These are phyloP conservation scores for Lasius fuliginosus DNA, from an alignment of 2,888 invertebrate genomes.

Conservation along the genomic window DNA sequence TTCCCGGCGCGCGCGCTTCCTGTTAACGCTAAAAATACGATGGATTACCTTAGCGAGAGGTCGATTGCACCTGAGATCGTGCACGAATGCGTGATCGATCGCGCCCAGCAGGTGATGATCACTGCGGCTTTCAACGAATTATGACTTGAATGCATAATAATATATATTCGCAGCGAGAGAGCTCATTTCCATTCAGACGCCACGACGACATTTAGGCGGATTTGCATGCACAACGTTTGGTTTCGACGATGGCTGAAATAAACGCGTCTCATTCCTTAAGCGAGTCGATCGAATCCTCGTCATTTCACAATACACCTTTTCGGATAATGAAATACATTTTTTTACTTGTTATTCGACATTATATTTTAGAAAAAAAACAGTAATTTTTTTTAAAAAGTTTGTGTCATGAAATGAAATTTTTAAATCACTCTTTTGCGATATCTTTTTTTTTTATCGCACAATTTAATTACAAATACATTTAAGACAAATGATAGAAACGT, in stretches of 20 bases:
- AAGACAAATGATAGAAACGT: conserved; percentile 23
- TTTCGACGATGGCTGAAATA: conserved; percentile 77
- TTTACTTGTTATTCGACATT: background rate
- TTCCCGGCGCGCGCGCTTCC: conserved; percentile 42
- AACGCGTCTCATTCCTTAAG: conserved; percentile 52
- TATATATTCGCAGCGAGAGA: conserved; percentile 68
- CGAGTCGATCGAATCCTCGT: background rate
- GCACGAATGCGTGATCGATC: conserved; percentile 79
- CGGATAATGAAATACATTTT: background rate
- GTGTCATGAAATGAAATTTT: background rate
- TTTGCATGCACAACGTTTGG: conserved; percentile 81
- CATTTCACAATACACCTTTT: background rate
- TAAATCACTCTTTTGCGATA: background rate
- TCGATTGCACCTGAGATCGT: conserved; percentile 66
- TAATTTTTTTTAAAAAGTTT: background rate
- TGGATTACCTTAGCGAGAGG: conserved; percentile 38
- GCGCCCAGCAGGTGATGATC: conserved; percentile 72
- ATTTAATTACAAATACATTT: background rate
- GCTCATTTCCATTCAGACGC: conserved; percentile 78
- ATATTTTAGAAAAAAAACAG: background rate
- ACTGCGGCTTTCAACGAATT: conserved; percentile 77
- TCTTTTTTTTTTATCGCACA: conserved; percentile 13
- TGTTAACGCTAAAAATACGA: conserved; percentile 67
- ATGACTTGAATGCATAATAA: conserved; percentile 80
- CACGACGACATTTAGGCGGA: conserved; percentile 80